Base-by-base conservation (phyloP, 1,140 invertebrate genomes). In the Leucophenga varia region DNA sequence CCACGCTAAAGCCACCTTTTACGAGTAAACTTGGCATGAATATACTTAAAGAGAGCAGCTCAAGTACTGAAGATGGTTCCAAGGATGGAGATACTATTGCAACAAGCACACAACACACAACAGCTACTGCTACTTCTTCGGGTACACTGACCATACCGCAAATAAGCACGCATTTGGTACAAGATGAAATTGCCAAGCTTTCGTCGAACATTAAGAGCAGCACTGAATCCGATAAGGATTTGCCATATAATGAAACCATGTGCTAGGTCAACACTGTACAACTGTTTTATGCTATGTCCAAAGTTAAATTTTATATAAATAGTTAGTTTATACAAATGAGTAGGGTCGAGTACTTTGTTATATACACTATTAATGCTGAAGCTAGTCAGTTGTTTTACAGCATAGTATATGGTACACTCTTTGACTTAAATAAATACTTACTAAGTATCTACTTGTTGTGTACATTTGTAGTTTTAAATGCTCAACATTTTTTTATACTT, bases 231-330 rank as follows among this genome's bases (percentile, higher is more conserved):
- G 73, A 75, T 35, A 75, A 75, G 46, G 73, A 75, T 57, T 72
- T 72, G 39, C 65, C 71, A n/a, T 74, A 69, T 46, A 75, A 75
- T 43, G 73, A 75, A 52, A 75, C 73, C 30, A 75, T 75, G 73
- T 75, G 73, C 61, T 75, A 63, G 42, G 13, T n/a, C n/a, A n/a
- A n/a, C 22, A 25, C n/a, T 37, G 35, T 37, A 25, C 5, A 25
- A 25, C 5, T 25, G 10, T 25, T 25, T 25, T 10, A 10, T 25
- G 10, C 22, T 6, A 25, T 25, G 10, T 25, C n/a, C n/a, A n/a
- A n/a, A n/a, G n/a, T n/a, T n/a, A n/a, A n/a, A n/a, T n/a, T n/a
- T n/a, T n/a, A n/a, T n/a, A n/a, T n/a, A n/a, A n/a, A n/a, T n/a
- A n/a, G n/a, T n/a, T n/a, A n/a, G n/a, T n/a, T n/a, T n/a, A n/a